A percentile compares a stretch with the other conserved stretches of the same genome.
These are phyloP conservation scores for Rafetus swinhoei DNA, from an alignment of 2,113 vertebrate species.

Conservation along the genomic window DNA sequence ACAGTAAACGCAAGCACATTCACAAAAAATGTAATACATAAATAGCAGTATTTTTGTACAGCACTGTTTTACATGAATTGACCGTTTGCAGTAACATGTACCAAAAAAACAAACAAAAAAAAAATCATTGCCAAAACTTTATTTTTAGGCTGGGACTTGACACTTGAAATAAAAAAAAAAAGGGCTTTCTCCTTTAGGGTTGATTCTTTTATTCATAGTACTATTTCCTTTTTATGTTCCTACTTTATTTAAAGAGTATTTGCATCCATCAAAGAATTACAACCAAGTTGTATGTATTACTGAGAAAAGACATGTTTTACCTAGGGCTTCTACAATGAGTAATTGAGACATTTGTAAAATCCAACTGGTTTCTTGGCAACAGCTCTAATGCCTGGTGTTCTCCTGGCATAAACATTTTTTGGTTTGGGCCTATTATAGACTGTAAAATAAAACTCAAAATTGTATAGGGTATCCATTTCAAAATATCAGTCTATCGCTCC, in stretches of 20 bases:
- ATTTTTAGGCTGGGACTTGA: neutral
- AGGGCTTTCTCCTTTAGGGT: neutral
- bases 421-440: neutral
- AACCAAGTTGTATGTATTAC: neutral
- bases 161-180: neutral
- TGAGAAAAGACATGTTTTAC: neutral
- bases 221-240: neutral
- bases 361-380: neutral
- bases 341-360: neutral
- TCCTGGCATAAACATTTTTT: neutral
- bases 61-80: neutral
- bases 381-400: neutral
- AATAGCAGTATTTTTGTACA: neutral
- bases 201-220: neutral
- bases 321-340: neutral
- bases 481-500: neutral
- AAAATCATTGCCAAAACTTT: fast-evolving
- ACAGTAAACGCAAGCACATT: neutral
- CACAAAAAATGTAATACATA: neutral
- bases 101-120: neutral
- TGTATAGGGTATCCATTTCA: neutral
- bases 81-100: neutral
- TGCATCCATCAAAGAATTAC: neutral
- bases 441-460: neutral
- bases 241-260: neutral